Base-by-base conservation (phyloP, 2,888 invertebrate species). In the Peribatodes rhomboidaria region DNA sequence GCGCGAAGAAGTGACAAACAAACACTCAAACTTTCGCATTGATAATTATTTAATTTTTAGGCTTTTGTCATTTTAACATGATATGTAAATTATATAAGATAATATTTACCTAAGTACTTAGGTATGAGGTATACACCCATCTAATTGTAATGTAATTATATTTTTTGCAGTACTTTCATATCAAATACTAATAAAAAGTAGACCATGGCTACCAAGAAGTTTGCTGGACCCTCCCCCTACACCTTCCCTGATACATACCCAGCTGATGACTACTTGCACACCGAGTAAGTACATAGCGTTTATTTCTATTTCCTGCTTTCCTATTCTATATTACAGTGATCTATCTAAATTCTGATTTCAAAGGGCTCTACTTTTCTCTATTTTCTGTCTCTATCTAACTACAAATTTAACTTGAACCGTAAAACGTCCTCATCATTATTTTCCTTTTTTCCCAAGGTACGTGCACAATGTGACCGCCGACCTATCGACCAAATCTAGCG, bases 141-240 rank as follows among this genome's bases (percentile, higher is more conserved):
- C n/a, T n/a, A n/a, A n/a, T n/a, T n/a, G n/a, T n/a, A 33, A 9
- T 33, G 11, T 33, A 49, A 42, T 10, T 53, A 1, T 20, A 4
- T 50, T 55, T 46, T 42, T 58, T 60, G 11, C 60, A 69, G 65
- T 46, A 64, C 35, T 10, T 33, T 31, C 27, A 18, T 31, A 44
- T 18, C 49, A 59, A 61, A 52, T 37, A 50, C 20, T 60, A 22
- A 27, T n/a, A 27, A 57, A 49, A 35, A 49, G 52, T 60, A 22
- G 56, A 61, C 18, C 16, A 94, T 94, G 94, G 94, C 94, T 6
- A 94, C 94, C 9, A 75, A 78, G 18, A 90, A 94, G 74, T 94
- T 93, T 72, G 88, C 87, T 33, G 90, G 89, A 46, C 81, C 87
- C 33, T 94, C 94, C 11, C 94, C 94, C 1, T 94, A 94, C 73